Evolutionary conservation across 2,888 invertebrate genomes (phyloP).

Genomic region (Hyles lineata): DNA sequence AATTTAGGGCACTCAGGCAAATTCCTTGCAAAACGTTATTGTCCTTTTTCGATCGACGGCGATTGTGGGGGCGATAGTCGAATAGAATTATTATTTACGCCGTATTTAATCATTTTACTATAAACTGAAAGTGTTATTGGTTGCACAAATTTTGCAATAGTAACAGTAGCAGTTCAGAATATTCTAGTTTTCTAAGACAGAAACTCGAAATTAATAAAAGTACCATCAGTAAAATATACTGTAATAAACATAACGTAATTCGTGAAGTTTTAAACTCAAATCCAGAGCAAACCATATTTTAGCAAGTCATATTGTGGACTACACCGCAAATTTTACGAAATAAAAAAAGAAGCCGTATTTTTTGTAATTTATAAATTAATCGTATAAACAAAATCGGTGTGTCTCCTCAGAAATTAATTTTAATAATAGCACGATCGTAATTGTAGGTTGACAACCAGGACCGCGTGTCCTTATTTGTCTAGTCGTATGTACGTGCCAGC

Average conservation of each 20-base stretch:
- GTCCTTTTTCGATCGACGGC: slow-evolving; percentile 25
- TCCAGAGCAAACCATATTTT: no score
- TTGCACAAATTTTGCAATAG: neutral
- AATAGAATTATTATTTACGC: slow-evolving; percentile 13
- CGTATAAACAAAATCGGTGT: neutral
- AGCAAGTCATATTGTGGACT: no score
- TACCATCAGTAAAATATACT: no score
- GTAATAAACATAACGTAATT: no score
- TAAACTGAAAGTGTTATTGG: neutral
- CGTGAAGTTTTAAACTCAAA: no score
- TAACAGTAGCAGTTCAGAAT: no score
- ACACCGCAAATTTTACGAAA: no score
- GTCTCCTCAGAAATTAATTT: neutral
- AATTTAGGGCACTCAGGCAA: slow-evolving; percentile 32
- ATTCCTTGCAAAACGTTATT: slow-evolving; percentile 28
- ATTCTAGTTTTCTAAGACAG: no score
- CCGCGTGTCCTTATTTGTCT: neutral
- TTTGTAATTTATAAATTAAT: no score
- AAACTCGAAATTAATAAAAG: no score
- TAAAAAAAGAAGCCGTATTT: no score
- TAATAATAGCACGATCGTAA: neutral
- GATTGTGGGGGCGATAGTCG: neutral
- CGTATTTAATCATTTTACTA: neutral
- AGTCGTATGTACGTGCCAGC: neutral
- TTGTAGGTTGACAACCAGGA: no score